A percentile compares a stretch with the other conserved stretches of the same genome.
phyloP scores from a whole-genome alignment of 2,797 vertebrate genomes.

The Poecilia velifera region DNA sequence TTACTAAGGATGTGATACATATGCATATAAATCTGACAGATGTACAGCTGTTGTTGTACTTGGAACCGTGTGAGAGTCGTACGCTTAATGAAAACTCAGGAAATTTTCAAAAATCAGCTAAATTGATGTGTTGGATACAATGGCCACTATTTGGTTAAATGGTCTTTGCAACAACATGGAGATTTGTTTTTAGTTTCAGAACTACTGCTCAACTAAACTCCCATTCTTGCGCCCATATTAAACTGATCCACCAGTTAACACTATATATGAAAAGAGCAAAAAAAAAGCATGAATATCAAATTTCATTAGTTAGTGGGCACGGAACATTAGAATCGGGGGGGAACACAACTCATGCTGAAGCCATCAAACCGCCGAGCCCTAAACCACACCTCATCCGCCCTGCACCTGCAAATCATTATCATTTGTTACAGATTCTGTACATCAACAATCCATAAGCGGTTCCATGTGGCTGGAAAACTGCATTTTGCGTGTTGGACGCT shows the following conservation, averaged over 20 bases:
- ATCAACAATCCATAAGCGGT: slow-evolving; percentile 88
- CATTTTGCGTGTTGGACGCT: slow-evolving; percentile 88
- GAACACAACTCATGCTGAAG: slow-evolving; percentile 74
- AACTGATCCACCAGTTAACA: slow-evolving; percentile 21
- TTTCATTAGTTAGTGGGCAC: slow-evolving; percentile 52
- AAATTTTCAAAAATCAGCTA: slow-evolving; percentile 44
- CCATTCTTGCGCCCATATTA: slow-evolving; percentile 14
- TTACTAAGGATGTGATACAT: slow-evolving; percentile 42
- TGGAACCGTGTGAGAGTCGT: slow-evolving; percentile 18
- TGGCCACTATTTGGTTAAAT: not conserved
- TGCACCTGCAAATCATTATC: slow-evolving; percentile 93
- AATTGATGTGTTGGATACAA: slow-evolving; percentile 52
- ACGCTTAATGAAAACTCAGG: slow-evolving; percentile 51
- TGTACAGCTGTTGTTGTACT: slow-evolving; percentile 29
- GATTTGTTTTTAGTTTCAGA: slow-evolving; percentile 23
- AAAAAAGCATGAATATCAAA: slow-evolving; percentile 63
- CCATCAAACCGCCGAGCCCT: slow-evolving; percentile 81
- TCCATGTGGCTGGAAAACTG: slow-evolving; percentile 90
- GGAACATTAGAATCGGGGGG: slow-evolving; percentile 28
- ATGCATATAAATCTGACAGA: slow-evolving; percentile 30
- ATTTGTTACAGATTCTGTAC: slow-evolving; percentile 93
- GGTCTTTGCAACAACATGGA: not conserved
- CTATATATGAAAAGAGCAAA: slow-evolving; percentile 46
- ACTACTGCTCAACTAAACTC: slow-evolving; percentile 3
- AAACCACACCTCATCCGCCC: slow-evolving; percentile 81